Conservation (phyloP, 2,888 invertebrate species). For the Synanthedon andrenaeformis region DNA sequence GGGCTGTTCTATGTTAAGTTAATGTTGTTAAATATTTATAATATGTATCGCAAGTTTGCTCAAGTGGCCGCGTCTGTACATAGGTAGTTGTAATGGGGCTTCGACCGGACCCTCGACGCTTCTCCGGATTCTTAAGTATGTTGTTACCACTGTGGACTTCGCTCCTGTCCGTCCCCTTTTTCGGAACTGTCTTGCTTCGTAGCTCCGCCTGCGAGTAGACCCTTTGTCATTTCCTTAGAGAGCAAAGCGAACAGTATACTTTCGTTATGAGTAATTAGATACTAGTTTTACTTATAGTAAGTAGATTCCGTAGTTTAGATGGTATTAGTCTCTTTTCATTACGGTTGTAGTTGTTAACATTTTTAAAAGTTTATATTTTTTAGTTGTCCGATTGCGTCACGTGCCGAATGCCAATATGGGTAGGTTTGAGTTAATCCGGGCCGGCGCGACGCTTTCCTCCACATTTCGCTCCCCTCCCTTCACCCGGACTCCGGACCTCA, state of each 20-base stretch:
- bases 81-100: slow-evolving; percentile 49
- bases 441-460: slow-evolving; percentile 3
- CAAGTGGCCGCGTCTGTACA: slow-evolving; percentile 59
- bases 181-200: slow-evolving; percentile 35
- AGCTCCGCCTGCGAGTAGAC: slow-evolving; percentile 24
- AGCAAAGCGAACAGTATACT: slow-evolving; percentile 53
- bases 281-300: slow-evolving; percentile 55
- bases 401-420: slow-evolving; percentile 28
- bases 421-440: slow-evolving; percentile 22
- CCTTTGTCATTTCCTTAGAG: slow-evolving; percentile 51
- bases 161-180: slow-evolving; percentile 28
- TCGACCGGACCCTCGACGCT: slow-evolving; percentile 24
- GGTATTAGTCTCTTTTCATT: slow-evolving; percentile 68
- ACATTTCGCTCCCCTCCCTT: slow-evolving; percentile 3
- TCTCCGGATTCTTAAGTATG: slow-evolving; percentile 23
- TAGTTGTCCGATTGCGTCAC: slow-evolving; percentile 49
- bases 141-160: slow-evolving; percentile 19
- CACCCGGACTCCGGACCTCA: slow-evolving; percentile 18
- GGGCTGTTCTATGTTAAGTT: slow-evolving; percentile 22
- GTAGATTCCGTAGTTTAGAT: slow-evolving; percentile 65
- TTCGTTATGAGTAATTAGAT: slow-evolving; percentile 61
- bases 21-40: slow-evolving; percentile 35
- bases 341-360: slow-evolving; percentile 69
- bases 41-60: slow-evolving; percentile 40
- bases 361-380: slow-evolving; percentile 66